Base-by-base conservation (phyloP, 2,888 invertebrate species). In the Cylloceria caligata region DNA sequence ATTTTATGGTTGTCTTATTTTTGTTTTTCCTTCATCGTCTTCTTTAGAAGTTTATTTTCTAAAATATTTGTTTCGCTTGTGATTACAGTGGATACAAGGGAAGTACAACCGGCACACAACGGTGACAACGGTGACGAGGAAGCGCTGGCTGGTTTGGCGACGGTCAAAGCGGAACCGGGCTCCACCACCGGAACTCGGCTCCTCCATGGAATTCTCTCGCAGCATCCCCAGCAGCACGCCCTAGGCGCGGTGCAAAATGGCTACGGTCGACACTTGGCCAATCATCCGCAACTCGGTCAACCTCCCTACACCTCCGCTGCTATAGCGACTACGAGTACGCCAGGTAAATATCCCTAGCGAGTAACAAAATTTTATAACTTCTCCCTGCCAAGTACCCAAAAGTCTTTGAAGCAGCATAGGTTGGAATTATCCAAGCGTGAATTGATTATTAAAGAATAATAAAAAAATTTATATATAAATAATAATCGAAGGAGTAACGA, bases 171-270 rank as follows among this genome's bases (percentile, higher is more conserved):
- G 24, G 92, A 92, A 78, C 92, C 93, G 21, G 92, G 93, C 78
- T 90, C 91, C 69, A 86, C 89, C 75, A 88, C 90, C 47, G 90
- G 91, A 52, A 89, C 91, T 47, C 88, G 93, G 80, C 93, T 96
- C 76, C 93, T 96, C 72, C 95, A 95, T 88, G 95, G 95, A 3
- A 94, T 96, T 81, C 94, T 96, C 74, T 95, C 95, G 81, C 94
- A 94, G 87, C 94, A 94, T 88, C 93, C 95, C 27, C 94, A 94
- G 82, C 94, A 94, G 67, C 91, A 92, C 76, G 89, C 92, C 91
- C 87, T 93, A 93, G 86, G 91, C 92, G 88, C 87, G 55, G 88
- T 92, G 82, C 92, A 91, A 76, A 92, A 91, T 72, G 91, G 92
- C 72, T 92, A 92, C 78, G 89, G 89, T 57, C 90, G 92, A 74